phyloP scores from a whole-genome alignment of 2,113 vertebrate genomes.

The Oncorhynchus masou region DNA sequence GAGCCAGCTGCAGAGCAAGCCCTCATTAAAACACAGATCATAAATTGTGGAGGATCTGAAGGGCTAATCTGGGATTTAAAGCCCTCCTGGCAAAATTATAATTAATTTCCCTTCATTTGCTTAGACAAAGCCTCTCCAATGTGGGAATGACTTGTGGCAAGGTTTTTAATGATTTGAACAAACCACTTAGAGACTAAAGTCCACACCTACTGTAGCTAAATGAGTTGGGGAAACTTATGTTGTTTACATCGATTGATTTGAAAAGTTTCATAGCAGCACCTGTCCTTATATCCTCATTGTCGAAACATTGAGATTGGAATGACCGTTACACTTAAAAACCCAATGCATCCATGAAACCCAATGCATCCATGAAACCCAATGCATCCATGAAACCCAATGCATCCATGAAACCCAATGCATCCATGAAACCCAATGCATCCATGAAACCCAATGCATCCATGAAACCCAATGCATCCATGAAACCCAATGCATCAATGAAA shows the following conservation, averaged over 20 bases:
- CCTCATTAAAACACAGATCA: conserved; percentile 31
- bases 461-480: too few species aligned
- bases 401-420: too few species aligned
- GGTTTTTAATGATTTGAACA: neutral
- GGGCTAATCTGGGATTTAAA: conserved; percentile 40
- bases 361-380: too few species aligned
- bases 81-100: conserved; percentile 20
- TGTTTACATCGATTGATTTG: neutral
- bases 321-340: too few species aligned
- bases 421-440: too few species aligned
- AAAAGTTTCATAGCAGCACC: too few species aligned
- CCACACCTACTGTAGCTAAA: neutral
- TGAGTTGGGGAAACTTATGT: neutral
- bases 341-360: too few species aligned
- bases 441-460: too few species aligned
- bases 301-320: too few species aligned
- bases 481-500: too few species aligned
- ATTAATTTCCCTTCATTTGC: conserved; percentile 17
- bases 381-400: too few species aligned
- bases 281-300: too few species aligned
- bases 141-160: neutral
- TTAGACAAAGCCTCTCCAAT: neutral
- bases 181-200: neutral
- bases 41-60: conserved; percentile 16
- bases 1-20: conserved; percentile 8